Conservation (phyloP, 2,113 vertebrate genomes). For the Macquaria ambigua region DNA sequence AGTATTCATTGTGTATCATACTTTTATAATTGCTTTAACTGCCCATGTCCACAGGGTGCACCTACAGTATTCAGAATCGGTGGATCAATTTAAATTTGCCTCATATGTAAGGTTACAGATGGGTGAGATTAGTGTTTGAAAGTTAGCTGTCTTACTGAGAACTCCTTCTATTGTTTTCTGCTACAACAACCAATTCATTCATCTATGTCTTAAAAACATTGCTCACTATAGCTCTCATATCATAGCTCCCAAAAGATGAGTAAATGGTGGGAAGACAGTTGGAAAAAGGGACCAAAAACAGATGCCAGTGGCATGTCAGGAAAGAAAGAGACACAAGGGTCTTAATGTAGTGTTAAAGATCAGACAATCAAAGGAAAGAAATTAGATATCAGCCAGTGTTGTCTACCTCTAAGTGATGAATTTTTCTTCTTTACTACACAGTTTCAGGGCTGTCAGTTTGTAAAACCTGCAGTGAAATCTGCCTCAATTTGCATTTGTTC, state of each 20-base stretch:
- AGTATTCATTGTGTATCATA: background rate
- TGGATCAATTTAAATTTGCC: background rate
- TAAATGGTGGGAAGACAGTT: background rate
- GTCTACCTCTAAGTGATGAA: background rate
- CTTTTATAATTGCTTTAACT: background rate
- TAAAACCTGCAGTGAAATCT: background rate
- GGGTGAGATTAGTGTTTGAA: background rate
- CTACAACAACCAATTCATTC: background rate
- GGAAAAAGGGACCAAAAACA: background rate
- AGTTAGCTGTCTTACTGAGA: background rate
- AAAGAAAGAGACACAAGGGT: background rate
- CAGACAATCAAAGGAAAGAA: background rate
- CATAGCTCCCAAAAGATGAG: background rate
- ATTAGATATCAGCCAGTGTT: background rate
- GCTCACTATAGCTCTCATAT: background rate
- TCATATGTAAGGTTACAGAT: background rate
- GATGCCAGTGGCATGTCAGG: background rate
- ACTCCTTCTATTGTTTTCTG: background rate
- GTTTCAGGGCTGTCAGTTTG: background rate
- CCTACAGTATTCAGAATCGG: background rate
- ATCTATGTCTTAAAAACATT: background rate
- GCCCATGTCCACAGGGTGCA: background rate
- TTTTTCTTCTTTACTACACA: background rate
- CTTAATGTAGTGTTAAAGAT: background rate
- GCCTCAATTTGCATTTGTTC: background rate